These are phyloP conservation scores for Pantala flavescens DNA, from an alignment of 1,140 invertebrate species.

Conservation along the genomic window DNA sequence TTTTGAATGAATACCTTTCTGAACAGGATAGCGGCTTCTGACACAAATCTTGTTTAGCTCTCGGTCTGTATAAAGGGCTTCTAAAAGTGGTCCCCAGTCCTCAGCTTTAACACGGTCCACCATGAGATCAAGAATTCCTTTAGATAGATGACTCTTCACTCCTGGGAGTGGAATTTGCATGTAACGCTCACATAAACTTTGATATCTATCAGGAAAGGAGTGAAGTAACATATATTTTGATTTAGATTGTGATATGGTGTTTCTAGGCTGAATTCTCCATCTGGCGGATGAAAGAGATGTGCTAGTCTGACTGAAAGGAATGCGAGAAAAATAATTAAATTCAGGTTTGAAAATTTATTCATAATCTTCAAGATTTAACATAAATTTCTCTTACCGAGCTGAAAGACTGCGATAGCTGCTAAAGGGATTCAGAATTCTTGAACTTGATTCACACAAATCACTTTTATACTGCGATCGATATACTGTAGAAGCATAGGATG, in stretches of 20 bases:
- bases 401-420: too few species aligned
- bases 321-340: too few species aligned
- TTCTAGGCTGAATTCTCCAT: too few species aligned
- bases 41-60: background rate
- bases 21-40: background rate
- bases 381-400: too few species aligned
- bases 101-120: background rate
- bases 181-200: background rate
- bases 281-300: too few species aligned
- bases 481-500: too few species aligned
- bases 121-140: background rate
- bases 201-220: background rate
- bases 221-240: background rate
- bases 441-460: too few species aligned
- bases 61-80: background rate
- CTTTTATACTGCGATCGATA: too few species aligned
- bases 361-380: too few species aligned
- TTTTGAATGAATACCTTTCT: background rate
- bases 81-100: background rate
- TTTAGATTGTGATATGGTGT: background rate
- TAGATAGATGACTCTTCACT: background rate
- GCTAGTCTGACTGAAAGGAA: too few species aligned
- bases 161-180: background rate
- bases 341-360: too few species aligned
- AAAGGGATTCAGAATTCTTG: too few species aligned